A percentile compares a stretch with the other conserved stretches of the same genome.
phyloP scores from a whole-genome alignment of 2,797 vertebrate species.

The Xenops minutus region DNA sequence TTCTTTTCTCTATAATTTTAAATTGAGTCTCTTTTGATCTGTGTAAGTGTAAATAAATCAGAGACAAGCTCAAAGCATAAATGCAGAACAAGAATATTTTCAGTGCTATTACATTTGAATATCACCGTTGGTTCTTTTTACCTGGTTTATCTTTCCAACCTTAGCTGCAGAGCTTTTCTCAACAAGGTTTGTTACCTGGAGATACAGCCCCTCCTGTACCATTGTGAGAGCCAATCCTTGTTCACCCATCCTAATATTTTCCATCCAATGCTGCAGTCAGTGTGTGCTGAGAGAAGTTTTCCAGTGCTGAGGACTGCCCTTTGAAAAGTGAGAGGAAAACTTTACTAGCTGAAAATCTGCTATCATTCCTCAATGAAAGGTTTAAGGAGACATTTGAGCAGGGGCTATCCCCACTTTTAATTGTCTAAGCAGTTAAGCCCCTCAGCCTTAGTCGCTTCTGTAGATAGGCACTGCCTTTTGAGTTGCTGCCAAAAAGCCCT shows the following conservation, averaged over 20 bases:
- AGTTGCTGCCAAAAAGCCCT: neutral
- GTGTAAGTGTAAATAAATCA: constrained; percentile 16
- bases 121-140: constrained; percentile 8
- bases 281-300: neutral
- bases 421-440: neutral
- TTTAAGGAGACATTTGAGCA: neutral
- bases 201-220: constrained; percentile 48
- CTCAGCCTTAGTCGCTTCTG: neutral
- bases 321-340: constrained; percentile 11
- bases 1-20: constrained; percentile 33
- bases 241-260: constrained; percentile 34
- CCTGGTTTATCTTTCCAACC: constrained; percentile 61
- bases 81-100: neutral
- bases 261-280: constrained; percentile 28
- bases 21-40: constrained; percentile 38
- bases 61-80: constrained; percentile 2
- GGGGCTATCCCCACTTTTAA: neutral
- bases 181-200: constrained; percentile 60
- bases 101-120: neutral
- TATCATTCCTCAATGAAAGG: neutral
- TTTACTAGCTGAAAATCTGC: neutral
- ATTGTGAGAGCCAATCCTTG: constrained; percentile 58
- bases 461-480: neutral
- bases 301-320: neutral
- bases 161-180: constrained; percentile 55